These are phyloP conservation scores for Otolemur garnettii DNA, from an alignment of 2,113 vertebrate genomes.

Conservation along the genomic window DNA sequence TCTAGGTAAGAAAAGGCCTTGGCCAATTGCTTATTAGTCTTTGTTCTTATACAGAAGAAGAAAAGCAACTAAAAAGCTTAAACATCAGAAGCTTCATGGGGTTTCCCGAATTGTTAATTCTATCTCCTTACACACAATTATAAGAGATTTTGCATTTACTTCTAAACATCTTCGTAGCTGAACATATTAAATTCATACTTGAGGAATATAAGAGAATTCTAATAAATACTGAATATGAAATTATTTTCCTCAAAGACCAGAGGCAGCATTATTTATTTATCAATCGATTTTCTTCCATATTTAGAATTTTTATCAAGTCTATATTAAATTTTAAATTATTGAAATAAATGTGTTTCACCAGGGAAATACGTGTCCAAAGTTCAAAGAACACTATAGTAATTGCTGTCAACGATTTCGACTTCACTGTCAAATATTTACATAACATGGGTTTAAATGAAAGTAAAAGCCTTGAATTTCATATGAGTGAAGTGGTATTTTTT, in stretches of 20 bases:
- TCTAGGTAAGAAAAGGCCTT: neutral
- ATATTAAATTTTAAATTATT: slow-evolving; percentile 70
- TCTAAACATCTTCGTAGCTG: neutral
- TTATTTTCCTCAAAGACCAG: slow-evolving; percentile 54
- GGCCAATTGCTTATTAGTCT: neutral
- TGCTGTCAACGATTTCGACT: slow-evolving; percentile 60
- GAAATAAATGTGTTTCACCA: slow-evolving; percentile 62
- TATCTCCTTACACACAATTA: neutral
- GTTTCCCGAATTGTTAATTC: neutral
- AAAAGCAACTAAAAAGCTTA: neutral
- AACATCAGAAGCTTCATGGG: neutral
- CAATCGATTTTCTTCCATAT: slow-evolving; percentile 13
- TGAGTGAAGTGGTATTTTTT: slow-evolving; percentile 73
- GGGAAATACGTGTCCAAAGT: slow-evolving; percentile 71
- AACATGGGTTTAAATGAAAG: slow-evolving; percentile 52
- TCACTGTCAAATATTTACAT: slow-evolving; percentile 72
- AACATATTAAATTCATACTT: neutral
- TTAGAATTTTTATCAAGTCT: slow-evolving; percentile 36
- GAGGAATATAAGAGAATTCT: neutral
- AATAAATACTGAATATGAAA: slow-evolving; percentile 7
- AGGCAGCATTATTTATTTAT: slow-evolving; percentile 52
- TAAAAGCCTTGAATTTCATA: slow-evolving; percentile 69
- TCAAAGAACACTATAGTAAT: slow-evolving; percentile 42
- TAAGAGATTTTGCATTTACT: slow-evolving; percentile 24
- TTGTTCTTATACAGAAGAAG: neutral